Evolutionary conservation across 1,140 invertebrate species (phyloP), one percentile per base, ranked within the genome.

Genomic region (Neodiprion lecontei): DNA sequence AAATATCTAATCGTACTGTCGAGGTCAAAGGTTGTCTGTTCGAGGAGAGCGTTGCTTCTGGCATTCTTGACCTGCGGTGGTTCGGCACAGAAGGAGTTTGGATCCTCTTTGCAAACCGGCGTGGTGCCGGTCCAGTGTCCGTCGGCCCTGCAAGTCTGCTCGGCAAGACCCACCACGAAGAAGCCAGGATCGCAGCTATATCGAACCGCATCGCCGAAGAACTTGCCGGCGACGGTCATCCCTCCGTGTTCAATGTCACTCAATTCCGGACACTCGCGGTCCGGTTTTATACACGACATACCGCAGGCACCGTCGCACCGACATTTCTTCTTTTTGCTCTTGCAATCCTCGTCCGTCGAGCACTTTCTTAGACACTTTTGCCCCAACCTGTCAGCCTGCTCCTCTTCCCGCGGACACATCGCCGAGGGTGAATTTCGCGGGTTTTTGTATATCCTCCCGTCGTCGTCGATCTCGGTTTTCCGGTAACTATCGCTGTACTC

Each of bases 231-330:
- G 0, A 95, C 85, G 0, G 91, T 90, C 66, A 97, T 93, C 12
- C 90, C 90, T 0, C 96, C 96, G 74, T 94, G 90, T 61, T 91
- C 90, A 67, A 93, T 94, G 28, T 92, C 91, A 3, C 91, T 90
- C 28, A 96, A 86, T 72, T 94, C 93, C 0, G 94, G 93, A 82
- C 96, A 97, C 84, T 96, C 95, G 9, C 95, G 91, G 84, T 98
- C 96, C 68, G 96, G 96, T 89, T 98, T 98, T 75, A 99, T 97
- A 88, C 98, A 99, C 17, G 96, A 98, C 92, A 97, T 95, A 28
- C 98, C 98, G 84, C 98, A 99, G 4, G 95, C 92, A 50, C 97
- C 98, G 84, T 99, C 98, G 85, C 98, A 99, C 68, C 98, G 90
- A 84, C 98, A 99, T 83, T 96, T 96, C 88, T 98, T 98, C 89